Base-by-base conservation (phyloP, 2,888 invertebrate species). In the Ernsta delagoae region DNA sequence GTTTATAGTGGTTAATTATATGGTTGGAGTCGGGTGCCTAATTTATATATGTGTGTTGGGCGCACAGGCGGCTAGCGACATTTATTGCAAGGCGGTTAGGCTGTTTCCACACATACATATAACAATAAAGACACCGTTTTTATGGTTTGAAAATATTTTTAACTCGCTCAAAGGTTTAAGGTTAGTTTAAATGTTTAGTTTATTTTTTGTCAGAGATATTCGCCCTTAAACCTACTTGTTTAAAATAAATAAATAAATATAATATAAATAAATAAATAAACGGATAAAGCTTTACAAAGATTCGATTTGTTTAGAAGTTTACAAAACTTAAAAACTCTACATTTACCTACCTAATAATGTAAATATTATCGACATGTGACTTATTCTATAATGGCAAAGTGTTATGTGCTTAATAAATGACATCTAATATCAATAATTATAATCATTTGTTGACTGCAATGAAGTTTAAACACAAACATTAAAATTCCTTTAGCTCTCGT, bases 1-100 rank as follows among this genome's bases (percentile, higher is more conserved):
- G 83, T 89, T 90, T 87, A 82, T 85, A 82, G 83, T 80, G 82
- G 84, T 85, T 90, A 89, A 90, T 89, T 87, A 86, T 83, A 82
- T 77, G 79, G 76, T 78, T 75, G 81, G 75, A 77, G 80, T 75
- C 77, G 79, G 78, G 75, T 76, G 80, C 76, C 83, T 86, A 84
- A 86, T 87, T 88, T 87, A 86, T 88, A n/a, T n/a, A 82, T 50
- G 16, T 16, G 12, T 83, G 78, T 80, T 79, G 79, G 77, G 73
- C 63, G 71, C 71, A 68, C 65, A 54, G 76, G 76, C 70, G 71
- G 63, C 75, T 76, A 73, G 81, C 83, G 85, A 85, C 84, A 83
- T 69, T 75, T 74, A 88, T 83, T 75, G 80, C 83, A 82, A 66
- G 70, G 50, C 73, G 69, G 83, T 86, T 82, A 82, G 81, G 75